Conservation (phyloP, 1,140 invertebrate species). For the Venturia canescens region DNA sequence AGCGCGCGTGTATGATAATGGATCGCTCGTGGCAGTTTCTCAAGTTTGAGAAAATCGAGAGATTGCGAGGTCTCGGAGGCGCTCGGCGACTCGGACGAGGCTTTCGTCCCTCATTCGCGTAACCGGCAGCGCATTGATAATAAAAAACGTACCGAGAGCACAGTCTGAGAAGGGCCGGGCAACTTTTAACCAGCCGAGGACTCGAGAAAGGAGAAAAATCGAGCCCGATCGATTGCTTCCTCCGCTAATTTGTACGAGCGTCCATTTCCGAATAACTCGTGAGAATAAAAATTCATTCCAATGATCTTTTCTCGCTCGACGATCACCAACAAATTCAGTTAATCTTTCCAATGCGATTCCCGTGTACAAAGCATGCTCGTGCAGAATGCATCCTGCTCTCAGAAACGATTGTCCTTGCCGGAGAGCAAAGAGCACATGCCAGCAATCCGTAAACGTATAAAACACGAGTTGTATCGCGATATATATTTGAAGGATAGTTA, state of each 20-base stretch:
- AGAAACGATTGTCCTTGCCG: conserved; percentile 40
- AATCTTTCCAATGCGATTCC: too few relatives aligned
- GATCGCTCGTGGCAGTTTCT: not conserved
- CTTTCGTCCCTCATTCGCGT: not conserved
- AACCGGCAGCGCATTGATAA: not conserved
- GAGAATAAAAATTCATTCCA: too few relatives aligned
- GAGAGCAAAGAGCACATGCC: conserved; percentile 30
- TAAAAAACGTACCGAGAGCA: not conserved
- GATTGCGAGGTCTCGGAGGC: not conserved
- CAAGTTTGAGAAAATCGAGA: conserved; percentile 43
- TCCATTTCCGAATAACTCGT: too few relatives aligned
- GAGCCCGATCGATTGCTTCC: too few relatives aligned
- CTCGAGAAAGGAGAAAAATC: too few relatives aligned
- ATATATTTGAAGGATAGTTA: too few relatives aligned
- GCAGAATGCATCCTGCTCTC: conserved; percentile 15
- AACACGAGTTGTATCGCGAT: not conserved
- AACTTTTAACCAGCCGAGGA: too few relatives aligned
- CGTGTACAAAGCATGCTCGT: not conserved
- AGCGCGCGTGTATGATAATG: conserved; percentile 11
- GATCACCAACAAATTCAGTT: too few relatives aligned
- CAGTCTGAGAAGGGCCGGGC: too few relatives aligned
- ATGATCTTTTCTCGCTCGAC: too few relatives aligned
- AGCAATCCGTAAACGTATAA: not conserved
- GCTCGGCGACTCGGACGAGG: not conserved
- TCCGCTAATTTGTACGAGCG: too few relatives aligned